Base-by-base conservation (phyloP, 2,888 invertebrate genomes). In the Boloria euphrosyne region DNA sequence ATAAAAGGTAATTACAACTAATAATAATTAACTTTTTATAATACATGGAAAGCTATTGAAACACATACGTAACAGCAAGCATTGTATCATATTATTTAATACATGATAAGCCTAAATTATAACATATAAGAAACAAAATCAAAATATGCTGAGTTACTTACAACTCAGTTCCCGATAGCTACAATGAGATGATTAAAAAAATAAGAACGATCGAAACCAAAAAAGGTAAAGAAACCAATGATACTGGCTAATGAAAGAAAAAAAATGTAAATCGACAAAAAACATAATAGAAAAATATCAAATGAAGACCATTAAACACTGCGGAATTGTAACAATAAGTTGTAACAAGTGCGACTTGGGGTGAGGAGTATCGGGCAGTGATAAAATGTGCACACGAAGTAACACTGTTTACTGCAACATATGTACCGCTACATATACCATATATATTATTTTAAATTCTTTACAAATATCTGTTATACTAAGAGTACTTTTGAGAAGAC, bases 131-230 rank as follows among this genome's bases (percentile, higher is more conserved):
- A 70, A 70, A 67, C 18, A 62, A 70, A 65, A 65, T 16, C 44
- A 61, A 62, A 49, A 62, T 38, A 68, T 44, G 52, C 27, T 43
- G 22, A 43, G 27, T 64, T 51, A 22, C 43, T 47, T 53, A 27
- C 53, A 55, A 66, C 52, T 62, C 57, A 55, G 51, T 51, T 67
- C 61, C 66, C 66, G 62, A 68, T 69, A 58, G 66, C 72, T 72
- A 73, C 68, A 61, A 72, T 73, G 73, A 71, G 66, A 70, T 73
- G 73, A 65, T 51, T 57, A 65, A 70, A 69, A 72, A 71, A 73
- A 69, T 57, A 69, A 70, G 50, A 69, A 66, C 51, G 71, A 71
- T 66, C 63, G 67, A 65, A 67, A 72, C 68, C 69, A 68, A 69
- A 72, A 62, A 65, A 67, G 71, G 71, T 71, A 71, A 69, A 68